Evolutionary conservation across 2,797 vertebrate genomes (phyloP), one percentile per base, ranked within the genome.

Genomic region (Microctenopoma lineatum): DNA sequence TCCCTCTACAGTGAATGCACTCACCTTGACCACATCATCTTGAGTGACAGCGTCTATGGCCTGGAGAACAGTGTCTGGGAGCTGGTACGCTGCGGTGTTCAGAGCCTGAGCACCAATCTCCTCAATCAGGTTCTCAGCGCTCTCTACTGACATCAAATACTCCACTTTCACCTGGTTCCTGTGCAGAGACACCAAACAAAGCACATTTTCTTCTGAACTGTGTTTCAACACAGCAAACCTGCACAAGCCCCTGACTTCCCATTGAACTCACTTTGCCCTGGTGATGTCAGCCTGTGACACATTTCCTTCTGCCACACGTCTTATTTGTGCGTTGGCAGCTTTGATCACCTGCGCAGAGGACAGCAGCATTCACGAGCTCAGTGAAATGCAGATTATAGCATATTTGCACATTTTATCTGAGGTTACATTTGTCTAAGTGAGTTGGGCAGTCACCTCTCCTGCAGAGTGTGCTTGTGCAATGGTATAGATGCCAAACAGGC

Each of bases 401-500:
- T 39, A 16, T 12, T 16, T 44, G 12, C 25, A 44, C 3, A 21
- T 59, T 77, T 72, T 16, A 48, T 1, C 59, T 39, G 4, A 4
- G 11, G 15, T 51, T 14, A 32, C 2, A 57, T 48, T 61, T 39
- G 42, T 76, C 18, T 3, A 4, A 58, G 52, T 25, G 14, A 36
- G 53, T 18, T 14, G 15, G 10, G 7, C 60, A 86, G 87, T 94
- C 90, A 98, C 97, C 87, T 97, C 96, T 55, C 86, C 88, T 62
- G 96, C 88, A 59, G 91, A 79, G 34, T 88, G 45, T 39, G 94
- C 93, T 79, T 97, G 96, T 2, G 95, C 92, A 72, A 98, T 87
- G 25, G 94, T 92, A 12, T 97, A 98, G 79, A 98, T 18, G 15
- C 97, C 97, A 68, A 98, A 99, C 16, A 98, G 94, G 14, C 96